These are phyloP conservation scores for Carapus acus DNA, from an alignment of 2,797 vertebrate species.

Conservation along the genomic window DNA sequence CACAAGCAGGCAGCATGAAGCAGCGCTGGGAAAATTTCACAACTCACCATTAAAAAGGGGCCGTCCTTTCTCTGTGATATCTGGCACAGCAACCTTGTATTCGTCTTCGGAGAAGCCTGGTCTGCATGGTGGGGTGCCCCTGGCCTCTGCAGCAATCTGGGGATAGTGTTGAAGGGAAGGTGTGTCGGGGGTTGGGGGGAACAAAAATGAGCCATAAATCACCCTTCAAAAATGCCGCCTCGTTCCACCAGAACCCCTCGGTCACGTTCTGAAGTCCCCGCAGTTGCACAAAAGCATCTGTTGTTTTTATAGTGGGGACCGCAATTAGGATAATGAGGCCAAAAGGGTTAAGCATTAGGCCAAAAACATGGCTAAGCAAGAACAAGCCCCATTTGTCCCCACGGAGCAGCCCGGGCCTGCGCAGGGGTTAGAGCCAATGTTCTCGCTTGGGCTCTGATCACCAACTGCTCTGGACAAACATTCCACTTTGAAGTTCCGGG, in stretches of 20 bases:
- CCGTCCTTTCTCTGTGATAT: slow-evolving; percentile 80
- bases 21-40: slow-evolving; percentile 30
- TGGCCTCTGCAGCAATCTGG: slow-evolving; percentile 83
- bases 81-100: slow-evolving; percentile 80
- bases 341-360: slow-evolving; percentile 95
- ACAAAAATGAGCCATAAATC: slow-evolving; percentile 64
- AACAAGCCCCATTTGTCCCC: slow-evolving; percentile 88
- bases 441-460: slow-evolving; percentile 68
- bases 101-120: slow-evolving; percentile 93
- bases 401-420: slow-evolving; percentile 68
- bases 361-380: slow-evolving; percentile 77
- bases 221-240: slow-evolving; percentile 52
- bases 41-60: slow-evolving; percentile 87
- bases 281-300: slow-evolving; percentile 78
- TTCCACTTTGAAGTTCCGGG: slow-evolving; percentile 61
- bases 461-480: slow-evolving; percentile 74
- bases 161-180: slow-evolving; percentile 22
- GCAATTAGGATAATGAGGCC: slow-evolving; percentile 84
- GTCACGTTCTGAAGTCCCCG: slow-evolving; percentile 69
- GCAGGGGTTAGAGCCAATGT: slow-evolving; percentile 38
- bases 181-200: neutral
- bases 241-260: slow-evolving; percentile 69
- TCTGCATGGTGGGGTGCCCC: slow-evolving; percentile 81
- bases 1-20: slow-evolving; percentile 58
- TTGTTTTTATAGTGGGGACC: slow-evolving; percentile 79